Conservation (phyloP, 1,140 invertebrate species). For the Asbolus verrucosus region DNA sequence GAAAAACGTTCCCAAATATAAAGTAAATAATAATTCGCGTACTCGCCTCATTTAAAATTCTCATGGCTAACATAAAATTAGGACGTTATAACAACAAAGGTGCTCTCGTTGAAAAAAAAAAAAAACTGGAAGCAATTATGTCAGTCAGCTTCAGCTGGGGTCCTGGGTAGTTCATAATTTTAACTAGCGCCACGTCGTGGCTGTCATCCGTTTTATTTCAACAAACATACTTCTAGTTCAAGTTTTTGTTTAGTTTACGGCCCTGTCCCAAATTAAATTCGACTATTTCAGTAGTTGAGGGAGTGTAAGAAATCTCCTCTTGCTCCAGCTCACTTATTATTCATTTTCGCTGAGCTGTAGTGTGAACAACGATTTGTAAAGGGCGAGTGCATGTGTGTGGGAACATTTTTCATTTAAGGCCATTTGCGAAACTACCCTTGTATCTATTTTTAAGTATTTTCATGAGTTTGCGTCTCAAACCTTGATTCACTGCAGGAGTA, state of each 20-base stretch:
- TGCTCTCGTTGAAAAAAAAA: constrained; percentile 4
- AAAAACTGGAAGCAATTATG: constrained; percentile 26
- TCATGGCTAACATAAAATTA: constrained; percentile 10
- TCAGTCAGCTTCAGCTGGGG: constrained; percentile 29
- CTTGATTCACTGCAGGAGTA: constrained; percentile 2
- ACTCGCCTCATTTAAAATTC: constrained; percentile 23
- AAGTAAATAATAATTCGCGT: constrained; percentile 29
- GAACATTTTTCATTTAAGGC: constrained; percentile 21
- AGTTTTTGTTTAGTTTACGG: constrained; percentile 23
- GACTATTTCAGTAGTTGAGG: not conserved
- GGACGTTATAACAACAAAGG: constrained; percentile 22
- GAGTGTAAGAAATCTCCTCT: constrained; percentile 18
- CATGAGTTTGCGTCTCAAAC: not conserved
- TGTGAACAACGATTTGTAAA: constrained; percentile 32
- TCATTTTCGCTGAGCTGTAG: constrained; percentile 13
- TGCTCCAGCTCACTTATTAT: constrained; percentile 23
- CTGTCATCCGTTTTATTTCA: constrained; percentile 32
- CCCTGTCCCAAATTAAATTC: constrained; percentile 16
- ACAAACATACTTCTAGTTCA: constrained; percentile 9
- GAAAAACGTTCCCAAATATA: constrained; percentile 8
- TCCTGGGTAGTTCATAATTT: constrained; percentile 35
- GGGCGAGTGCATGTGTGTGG: constrained; percentile 26
- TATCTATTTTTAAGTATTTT: constrained; percentile 25
- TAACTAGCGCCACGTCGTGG: constrained; percentile 20
- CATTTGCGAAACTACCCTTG: not conserved